A percentile compares a stretch with the other conserved stretches of the same genome.
Evolutionary conservation across 2,888 invertebrate genomes (phyloP).

Genomic region (Podotricha telesiphe): DNA sequence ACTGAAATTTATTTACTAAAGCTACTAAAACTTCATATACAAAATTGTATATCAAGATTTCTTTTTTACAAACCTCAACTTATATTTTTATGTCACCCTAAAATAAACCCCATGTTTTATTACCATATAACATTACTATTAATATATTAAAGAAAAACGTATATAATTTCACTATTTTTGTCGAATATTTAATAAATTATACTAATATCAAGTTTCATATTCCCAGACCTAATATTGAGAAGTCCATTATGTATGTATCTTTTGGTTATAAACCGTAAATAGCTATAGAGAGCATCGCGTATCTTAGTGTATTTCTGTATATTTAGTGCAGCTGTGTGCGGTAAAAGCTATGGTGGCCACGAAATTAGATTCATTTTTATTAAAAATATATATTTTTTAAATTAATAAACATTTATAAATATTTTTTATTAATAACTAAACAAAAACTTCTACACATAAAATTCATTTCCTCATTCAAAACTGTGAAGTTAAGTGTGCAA

Average conservation of each 20-base stretch:
- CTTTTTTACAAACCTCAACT: background rate
- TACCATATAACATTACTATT: background rate
- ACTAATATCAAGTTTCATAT: background rate
- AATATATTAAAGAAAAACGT: background rate
- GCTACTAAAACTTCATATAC: too few relatives aligned
- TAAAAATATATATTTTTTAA: too few relatives aligned
- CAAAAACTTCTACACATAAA: too few relatives aligned
- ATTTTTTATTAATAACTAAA: too few relatives aligned
- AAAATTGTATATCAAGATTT: background rate
- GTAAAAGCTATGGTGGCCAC: conserved; percentile 1
- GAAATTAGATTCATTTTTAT: too few relatives aligned
- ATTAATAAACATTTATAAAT: too few relatives aligned
- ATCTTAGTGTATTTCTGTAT: background rate
- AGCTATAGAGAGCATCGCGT: background rate
- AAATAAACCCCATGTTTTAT: background rate
- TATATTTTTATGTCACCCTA: background rate
- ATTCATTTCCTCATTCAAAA: too few relatives aligned
- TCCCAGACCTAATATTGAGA: background rate
- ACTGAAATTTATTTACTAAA: too few relatives aligned
- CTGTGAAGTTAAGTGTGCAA: too few relatives aligned
- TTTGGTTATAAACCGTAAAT: conserved; percentile 11
- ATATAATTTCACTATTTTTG: conserved; percentile 1
- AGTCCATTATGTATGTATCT: background rate
- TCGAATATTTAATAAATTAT: background rate
- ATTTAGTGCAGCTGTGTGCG: background rate